phyloP scores from a whole-genome alignment of 2,888 invertebrate genomes.

The Tetranychus piercei region DNA sequence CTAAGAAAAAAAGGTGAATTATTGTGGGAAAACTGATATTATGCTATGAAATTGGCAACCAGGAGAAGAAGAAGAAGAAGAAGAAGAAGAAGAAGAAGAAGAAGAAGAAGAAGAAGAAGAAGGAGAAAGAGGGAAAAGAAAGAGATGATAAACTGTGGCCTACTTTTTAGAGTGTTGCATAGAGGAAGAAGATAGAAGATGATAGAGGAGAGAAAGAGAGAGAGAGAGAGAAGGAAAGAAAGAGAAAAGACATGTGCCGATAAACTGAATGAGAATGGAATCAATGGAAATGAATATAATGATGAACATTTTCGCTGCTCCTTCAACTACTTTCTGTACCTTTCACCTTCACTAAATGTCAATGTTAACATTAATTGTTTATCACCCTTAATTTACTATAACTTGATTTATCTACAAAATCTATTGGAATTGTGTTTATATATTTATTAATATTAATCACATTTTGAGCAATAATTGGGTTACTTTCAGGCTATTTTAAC shows the following conservation, averaged over 20 bases:
- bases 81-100: background rate
- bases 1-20: background rate
- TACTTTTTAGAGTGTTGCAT: background rate
- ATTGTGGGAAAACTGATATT: background rate
- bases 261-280: background rate
- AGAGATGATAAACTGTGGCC: background rate
- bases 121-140: background rate
- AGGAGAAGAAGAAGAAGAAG: background rate
- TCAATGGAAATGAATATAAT: background rate
- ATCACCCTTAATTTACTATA: too few species aligned
- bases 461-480: too few species aligned
- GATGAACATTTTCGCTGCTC: background rate
- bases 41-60: background rate
- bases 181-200: too few species aligned
- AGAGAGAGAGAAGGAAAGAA: slow-evolving; percentile 8
- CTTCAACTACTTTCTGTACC: background rate
- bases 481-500: background rate
- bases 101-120: too few species aligned
- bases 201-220: background rate
- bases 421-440: too few species aligned
- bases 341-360: too few species aligned
- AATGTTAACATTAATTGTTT: too few species aligned
- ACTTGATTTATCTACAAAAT: too few species aligned
- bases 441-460: too few species aligned
- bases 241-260: background rate